These are phyloP conservation scores for Papilio polyxenes DNA, from an alignment of 1,140 invertebrate genomes.

Conservation along the genomic window DNA sequence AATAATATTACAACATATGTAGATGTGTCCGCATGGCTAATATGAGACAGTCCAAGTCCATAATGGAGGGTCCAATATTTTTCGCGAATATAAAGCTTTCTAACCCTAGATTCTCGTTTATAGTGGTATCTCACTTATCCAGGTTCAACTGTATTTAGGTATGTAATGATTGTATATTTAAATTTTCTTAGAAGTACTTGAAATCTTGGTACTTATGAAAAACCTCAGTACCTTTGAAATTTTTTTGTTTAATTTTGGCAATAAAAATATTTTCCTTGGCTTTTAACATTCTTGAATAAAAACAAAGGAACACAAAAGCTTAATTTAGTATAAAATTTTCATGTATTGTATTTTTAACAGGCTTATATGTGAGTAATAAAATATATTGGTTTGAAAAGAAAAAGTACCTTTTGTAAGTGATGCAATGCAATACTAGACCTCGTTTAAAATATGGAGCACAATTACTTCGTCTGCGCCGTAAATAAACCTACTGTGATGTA, in stretches of 20 bases:
- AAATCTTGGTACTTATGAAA: neutral
- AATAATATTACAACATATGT: too few species aligned
- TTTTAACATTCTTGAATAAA: neutral
- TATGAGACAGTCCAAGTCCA: too few species aligned
- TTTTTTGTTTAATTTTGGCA: neutral
- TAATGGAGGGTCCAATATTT: too few species aligned
- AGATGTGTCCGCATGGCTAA: too few species aligned
- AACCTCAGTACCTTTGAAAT: neutral
- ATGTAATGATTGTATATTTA: too few species aligned
- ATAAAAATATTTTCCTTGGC: neutral
- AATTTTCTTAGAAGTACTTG: neutral
- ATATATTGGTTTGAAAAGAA: neutral
- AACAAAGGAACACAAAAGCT: neutral
- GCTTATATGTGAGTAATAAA: neutral
- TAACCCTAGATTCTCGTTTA: too few species aligned
- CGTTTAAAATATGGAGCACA: constrained; percentile 19
- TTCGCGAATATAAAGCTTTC: too few species aligned
- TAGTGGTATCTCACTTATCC: too few species aligned
- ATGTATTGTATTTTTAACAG: neutral
- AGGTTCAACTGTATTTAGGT: too few species aligned
- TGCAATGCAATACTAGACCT: neutral
- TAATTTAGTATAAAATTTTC: neutral
- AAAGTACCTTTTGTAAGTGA: constrained; percentile 17
- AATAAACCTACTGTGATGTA: constrained; percentile 28
- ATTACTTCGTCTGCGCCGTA: constrained; percentile 6